Evolutionary conservation across 1,140 invertebrate genomes (phyloP).

Genomic region (Diprion similis): DNA sequence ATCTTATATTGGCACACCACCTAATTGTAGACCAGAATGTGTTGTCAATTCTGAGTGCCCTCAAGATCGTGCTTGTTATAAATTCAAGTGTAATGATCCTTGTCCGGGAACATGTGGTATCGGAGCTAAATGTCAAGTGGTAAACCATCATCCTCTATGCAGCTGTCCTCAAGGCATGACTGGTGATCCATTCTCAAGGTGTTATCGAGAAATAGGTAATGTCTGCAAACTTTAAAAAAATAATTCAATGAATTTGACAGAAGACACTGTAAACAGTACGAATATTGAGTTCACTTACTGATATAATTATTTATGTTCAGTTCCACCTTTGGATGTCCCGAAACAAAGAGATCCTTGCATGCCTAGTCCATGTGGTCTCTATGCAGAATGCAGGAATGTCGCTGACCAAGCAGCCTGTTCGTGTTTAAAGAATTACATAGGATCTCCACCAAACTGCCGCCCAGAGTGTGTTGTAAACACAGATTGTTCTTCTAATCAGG

Average conservation of each 20-base stretch:
- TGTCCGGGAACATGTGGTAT: constrained; percentile 81
- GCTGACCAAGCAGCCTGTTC: constrained; percentile 66
- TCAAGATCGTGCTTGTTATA: constrained; percentile 78
- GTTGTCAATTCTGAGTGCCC: constrained; percentile 80
- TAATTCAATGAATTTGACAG: constrained; percentile 19
- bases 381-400: constrained; percentile 61
- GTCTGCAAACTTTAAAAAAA: neutral
- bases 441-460: constrained; percentile 64
- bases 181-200: constrained; percentile 76
- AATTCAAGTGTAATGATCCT: constrained; percentile 79
- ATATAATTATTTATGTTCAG: constrained; percentile 30
- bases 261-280: neutral
- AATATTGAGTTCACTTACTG: neutral
- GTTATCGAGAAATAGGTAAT: constrained; percentile 50
- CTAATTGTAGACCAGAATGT: constrained; percentile 82
- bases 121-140: constrained; percentile 76
- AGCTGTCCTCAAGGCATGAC: constrained; percentile 71
- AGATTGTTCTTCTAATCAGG: constrained; percentile 62
- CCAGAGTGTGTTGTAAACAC: constrained; percentile 66
- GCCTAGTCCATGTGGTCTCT: constrained; percentile 63
- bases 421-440: constrained; percentile 64
- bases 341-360: constrained; percentile 53
- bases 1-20: constrained; percentile 65
- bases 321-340: constrained; percentile 34
- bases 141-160: constrained; percentile 78